phyloP scores from a whole-genome alignment of 2,888 invertebrate species.

The Mesodorylaimus sp. region DNA sequence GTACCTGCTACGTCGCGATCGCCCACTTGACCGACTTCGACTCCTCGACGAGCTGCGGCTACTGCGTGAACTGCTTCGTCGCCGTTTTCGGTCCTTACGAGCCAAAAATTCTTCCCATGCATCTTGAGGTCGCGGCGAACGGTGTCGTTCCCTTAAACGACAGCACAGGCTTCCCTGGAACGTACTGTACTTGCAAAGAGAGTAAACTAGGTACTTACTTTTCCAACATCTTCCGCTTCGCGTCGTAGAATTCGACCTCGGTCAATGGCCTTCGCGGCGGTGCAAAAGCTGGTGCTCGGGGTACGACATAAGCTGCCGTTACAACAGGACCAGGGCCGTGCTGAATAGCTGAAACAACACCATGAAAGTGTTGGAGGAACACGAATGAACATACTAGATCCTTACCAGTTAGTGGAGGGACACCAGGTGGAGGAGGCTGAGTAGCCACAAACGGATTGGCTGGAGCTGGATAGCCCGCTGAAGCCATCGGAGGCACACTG shows the following conservation, averaged over 20 bases:
- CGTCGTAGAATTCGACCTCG: slow-evolving; percentile 3
- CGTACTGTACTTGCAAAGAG: background rate
- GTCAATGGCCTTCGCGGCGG: background rate
- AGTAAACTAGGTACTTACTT: background rate
- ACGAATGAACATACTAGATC: too few relatives aligned
- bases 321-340: too few relatives aligned
- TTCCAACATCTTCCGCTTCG: background rate
- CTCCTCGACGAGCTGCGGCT: background rate
- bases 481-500: background rate
- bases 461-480: background rate
- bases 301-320: too few relatives aligned
- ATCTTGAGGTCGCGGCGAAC: background rate
- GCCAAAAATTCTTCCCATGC: slow-evolving; percentile 4
- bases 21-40: background rate
- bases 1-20: background rate
- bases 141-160: too few relatives aligned
- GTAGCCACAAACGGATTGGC: background rate
- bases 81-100: slow-evolving; percentile 2
- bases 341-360: background rate
- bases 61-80: background rate
- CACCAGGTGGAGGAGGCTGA: background rate
- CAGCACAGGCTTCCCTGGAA: too few relatives aligned
- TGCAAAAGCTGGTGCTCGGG: background rate
- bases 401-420: background rate
- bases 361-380: background rate